Percentiles rank a stretch among this genome's conserved stretches.
These are phyloP conservation scores for Sialia sialis DNA, from an alignment of 2,113 vertebrate species.

Conservation along the genomic window DNA sequence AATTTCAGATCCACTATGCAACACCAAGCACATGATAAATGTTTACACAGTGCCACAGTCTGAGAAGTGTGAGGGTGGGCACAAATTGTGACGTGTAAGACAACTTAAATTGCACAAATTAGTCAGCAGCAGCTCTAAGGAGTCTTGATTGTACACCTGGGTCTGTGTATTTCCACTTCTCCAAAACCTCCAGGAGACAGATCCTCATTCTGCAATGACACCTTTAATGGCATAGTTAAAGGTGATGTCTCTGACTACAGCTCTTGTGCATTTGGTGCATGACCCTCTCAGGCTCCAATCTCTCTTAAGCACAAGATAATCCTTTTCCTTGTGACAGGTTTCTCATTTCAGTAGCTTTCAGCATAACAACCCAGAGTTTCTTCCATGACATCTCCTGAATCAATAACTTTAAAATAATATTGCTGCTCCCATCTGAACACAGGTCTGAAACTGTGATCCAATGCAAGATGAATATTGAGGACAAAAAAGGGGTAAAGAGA, in stretches of 20 bases:
- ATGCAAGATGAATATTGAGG: not conserved
- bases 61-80: not conserved
- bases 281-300: not conserved
- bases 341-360: slow-evolving; percentile 40
- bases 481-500: not conserved
- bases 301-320: not conserved
- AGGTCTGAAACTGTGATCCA: slow-evolving; percentile 27
- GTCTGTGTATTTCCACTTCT: slow-evolving; percentile 10
- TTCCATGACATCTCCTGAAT: slow-evolving; percentile 61
- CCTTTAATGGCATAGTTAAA: not conserved
- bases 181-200: not conserved
- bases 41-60: not conserved
- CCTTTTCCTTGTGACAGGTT: slow-evolving; percentile 37
- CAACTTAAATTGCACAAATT: slow-evolving; percentile 53
- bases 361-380: slow-evolving; percentile 40
- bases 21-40: not conserved
- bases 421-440: slow-evolving; percentile 7
- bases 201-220: not conserved
- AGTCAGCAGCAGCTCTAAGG: slow-evolving; percentile 39
- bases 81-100: not conserved
- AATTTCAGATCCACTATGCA: not conserved
- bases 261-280: not conserved
- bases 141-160: slow-evolving; percentile 43
- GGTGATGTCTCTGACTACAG: rapidly evolving
- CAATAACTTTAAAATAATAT: slow-evolving; percentile 59